Base-by-base conservation (phyloP, 2,113 vertebrate species). In the Megaceryle torquata region DNA sequence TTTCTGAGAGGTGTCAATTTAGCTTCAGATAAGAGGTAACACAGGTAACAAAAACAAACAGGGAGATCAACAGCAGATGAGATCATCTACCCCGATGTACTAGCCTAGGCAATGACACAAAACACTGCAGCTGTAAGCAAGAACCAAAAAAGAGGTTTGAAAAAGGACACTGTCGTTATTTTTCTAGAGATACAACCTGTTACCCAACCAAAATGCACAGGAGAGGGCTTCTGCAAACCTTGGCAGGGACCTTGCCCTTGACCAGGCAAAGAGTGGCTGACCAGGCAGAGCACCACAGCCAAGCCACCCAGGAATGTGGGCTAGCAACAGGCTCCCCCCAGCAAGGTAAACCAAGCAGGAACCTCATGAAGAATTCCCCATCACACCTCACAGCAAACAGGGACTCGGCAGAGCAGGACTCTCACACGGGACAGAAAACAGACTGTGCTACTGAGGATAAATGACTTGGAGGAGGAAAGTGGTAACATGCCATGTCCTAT, bases 21-120 rank as follows among this genome's bases (percentile, higher is more conserved):
- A 57, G 51, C 26, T 53, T 60, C 61, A 63, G 48, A 4, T 43
- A 50, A 54, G 80, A 86, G 21, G 71, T 22, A 64, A 68, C n/a
- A n/a, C 15, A 51, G 53, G 33, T 67, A 60, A 84, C 0, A 0
- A 67, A 69, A 87, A 16, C 83, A 54, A 83, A 57, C 24, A 64
- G 37, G 70, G 67, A 51, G 63, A 76, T 59, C 25, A 28, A 44
- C 53, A 71, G 65, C 79, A 86, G 48, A 39, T 69, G 67, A 31
- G 60, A 77, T 25, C 33, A 60, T 26, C 48, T 28, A 15, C 41
- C 31, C 44, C 3, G 10, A 15, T 0, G 20, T 28, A 50, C n/a
- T 8, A 7, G 2, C 56, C 64, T 6, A 33, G 4, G 0, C 2
- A 1, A 21, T 0, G 1, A 50, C 41, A 69, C 10, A 22, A 64